A percentile compares a stretch with the other conserved stretches of the same genome.
These are phyloP conservation scores for Microctenopoma lineatum DNA, from an alignment of 2,797 vertebrate species.

Conservation along the genomic window DNA sequence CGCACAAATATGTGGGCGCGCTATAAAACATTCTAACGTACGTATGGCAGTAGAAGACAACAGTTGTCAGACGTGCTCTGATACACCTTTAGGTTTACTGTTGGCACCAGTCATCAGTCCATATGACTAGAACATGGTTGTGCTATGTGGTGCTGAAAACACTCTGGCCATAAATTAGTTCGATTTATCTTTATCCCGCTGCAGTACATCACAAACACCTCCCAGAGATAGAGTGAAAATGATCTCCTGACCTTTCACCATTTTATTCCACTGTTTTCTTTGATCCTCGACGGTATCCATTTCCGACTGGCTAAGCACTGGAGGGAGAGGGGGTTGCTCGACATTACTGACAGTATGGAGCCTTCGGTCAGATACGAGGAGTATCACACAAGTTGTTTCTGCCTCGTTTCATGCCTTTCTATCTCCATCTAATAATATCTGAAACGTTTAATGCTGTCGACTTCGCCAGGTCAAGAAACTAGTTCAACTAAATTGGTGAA, in stretches of 20 bases:
- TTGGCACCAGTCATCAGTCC: constrained; percentile 53
- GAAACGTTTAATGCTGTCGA: no score
- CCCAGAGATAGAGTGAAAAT: constrained; percentile 65
- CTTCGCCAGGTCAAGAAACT: no score
- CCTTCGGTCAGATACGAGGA: constrained; percentile 13
- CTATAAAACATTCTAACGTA: constrained; percentile 18
- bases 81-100: constrained; percentile 52
- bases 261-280: constrained; percentile 80
- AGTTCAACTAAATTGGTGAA: no score
- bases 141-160: constrained; percentile 73
- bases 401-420: background rate
- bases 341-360: constrained; percentile 25
- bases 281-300: constrained; percentile 69
- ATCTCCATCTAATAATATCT: no score
- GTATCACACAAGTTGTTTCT: constrained; percentile 10
- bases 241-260: constrained; percentile 77
- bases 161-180: constrained; percentile 67
- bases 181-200: constrained; percentile 71
- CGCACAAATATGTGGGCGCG: constrained; percentile 1
- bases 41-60: constrained; percentile 44
- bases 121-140: constrained; percentile 50
- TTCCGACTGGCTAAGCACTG: constrained; percentile 61
- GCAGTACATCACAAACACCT: constrained; percentile 58
- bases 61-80: constrained; percentile 63
- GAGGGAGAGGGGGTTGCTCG: constrained; percentile 31